Evolutionary conservation across 2,797 vertebrate genomes (phyloP).

Genomic region (Gallirallus australis): DNA sequence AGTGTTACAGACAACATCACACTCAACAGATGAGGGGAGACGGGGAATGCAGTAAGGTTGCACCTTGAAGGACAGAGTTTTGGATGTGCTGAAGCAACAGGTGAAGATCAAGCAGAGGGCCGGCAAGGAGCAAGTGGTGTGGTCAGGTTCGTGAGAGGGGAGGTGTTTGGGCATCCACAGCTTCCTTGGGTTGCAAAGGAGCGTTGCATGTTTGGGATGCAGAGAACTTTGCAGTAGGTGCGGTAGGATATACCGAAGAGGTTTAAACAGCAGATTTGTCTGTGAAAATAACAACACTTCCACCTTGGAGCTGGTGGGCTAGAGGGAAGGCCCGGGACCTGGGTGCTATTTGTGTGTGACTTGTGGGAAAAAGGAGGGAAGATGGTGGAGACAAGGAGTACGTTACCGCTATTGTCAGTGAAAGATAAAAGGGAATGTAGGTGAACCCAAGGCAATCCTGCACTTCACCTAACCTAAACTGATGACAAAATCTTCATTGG

Average conservation of each 20-base stretch:
- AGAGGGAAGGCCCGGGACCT: neutral
- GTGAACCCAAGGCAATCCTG: neutral
- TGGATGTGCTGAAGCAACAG: neutral
- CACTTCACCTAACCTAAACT: neutral
- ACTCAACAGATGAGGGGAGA: neutral
- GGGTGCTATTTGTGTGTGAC: fast-evolving
- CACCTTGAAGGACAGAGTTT: neutral
- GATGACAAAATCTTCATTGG: neutral
- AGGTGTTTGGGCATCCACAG: neutral
- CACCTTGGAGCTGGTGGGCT: neutral
- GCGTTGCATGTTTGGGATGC: fast-evolving
- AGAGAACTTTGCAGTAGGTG: neutral
- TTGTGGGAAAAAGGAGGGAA: neutral
- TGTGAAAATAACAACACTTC: neutral
- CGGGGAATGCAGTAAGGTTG: neutral
- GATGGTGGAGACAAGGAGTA: neutral
- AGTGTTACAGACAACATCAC: fast-evolving
- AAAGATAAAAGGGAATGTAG: neutral
- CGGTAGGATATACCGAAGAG: neutral
- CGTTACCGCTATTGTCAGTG: neutral
- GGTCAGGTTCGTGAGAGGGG: neutral
- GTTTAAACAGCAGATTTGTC: neutral
- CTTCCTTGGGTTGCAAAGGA: neutral
- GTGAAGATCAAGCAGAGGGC: neutral
- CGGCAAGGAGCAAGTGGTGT: neutral